Conservation (phyloP, 2,113 vertebrate genomes). For the Oreochromis niloticus region DNA sequence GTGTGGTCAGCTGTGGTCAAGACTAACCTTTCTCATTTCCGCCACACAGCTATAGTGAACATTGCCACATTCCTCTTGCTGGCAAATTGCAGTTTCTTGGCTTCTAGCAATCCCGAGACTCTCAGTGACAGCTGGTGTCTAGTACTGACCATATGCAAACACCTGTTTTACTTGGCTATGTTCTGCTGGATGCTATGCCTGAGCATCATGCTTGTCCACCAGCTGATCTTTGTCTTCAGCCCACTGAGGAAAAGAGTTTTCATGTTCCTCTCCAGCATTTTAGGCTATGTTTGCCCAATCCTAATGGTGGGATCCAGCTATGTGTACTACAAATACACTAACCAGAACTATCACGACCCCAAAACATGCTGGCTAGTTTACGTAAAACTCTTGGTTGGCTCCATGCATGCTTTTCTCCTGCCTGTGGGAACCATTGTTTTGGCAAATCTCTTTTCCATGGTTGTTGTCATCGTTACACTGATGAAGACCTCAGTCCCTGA, state of each 20-base stretch:
- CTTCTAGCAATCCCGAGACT: not conserved
- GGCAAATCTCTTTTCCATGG: conserved; percentile 79
- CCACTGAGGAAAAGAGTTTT: conserved; percentile 82
- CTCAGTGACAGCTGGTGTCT: conserved; percentile 57
- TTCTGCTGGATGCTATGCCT: conserved; percentile 95
- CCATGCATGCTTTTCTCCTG: conserved; percentile 81
- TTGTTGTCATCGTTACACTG: conserved; percentile 86
- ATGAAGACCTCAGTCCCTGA: conserved; percentile 73
- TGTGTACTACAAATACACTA: conserved; percentile 66
- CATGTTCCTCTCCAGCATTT: conserved; percentile 74
- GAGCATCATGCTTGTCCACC: conserved; percentile 89
- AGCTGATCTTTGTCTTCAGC: conserved; percentile 88
- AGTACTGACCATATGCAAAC: conserved; percentile 74
- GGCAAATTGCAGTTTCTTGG: conserved; percentile 78
- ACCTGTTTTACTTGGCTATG: conserved; percentile 86
- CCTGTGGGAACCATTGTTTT: conserved; percentile 79
- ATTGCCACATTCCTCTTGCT: conserved; percentile 81
- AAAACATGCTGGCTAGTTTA: conserved; percentile 81
- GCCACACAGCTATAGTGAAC: conserved; percentile 87
- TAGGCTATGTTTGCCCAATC: conserved; percentile 83
- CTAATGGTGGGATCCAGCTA: conserved; percentile 79
- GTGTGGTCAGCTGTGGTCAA: conserved; percentile 90
- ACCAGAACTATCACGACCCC: conserved; percentile 49
- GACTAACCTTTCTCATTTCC: conserved; percentile 86
- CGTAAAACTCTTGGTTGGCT: conserved; percentile 59